Evolutionary conservation across 2,888 invertebrate genomes (phyloP), one percentile per base, ranked within the genome.

Genomic region (Helobdella robusta): DNA sequence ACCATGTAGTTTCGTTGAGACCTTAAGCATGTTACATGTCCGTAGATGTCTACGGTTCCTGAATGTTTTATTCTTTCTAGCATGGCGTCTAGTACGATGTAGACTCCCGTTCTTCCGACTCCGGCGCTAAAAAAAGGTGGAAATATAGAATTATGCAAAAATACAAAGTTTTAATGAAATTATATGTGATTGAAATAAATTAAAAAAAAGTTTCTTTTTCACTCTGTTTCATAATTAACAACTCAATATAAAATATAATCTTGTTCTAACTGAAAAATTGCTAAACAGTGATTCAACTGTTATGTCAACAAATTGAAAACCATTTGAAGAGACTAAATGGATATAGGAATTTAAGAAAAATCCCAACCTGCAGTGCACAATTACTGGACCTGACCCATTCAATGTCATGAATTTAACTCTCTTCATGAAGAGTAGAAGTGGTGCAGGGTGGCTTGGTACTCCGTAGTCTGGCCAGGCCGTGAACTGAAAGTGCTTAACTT

Each of bases 381-480:
- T 86, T 73, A 95, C 85, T 0, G 97, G 95, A 0, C 95, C 95
- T 48, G 91, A 87, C 71, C 95, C 94, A 4, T 87, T 84, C 0
- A 92, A 90, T 67, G 88, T 78, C 68, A 75, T 74, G 56, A 76
- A 72, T 72, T 89, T 87, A 18, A 97, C 94, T 67, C 98, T 86
- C 64, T 91, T 86, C 75, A 99, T 83, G 82, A 99, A 99, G 82
- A 95, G 92, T 71, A 98, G 83, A 82, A 98, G 93, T 0, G 97
- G 97, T 0, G 97, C 95, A 0, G 98, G 94, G 81, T 97, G 94
- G 79, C 97, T 95, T 1, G 98, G 97, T 2, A 98, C 97, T 1
- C 84, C 97, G 76, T 98, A 97, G 81, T 99, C 98, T 0, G 98
- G 97, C 98, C 98, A 98, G 3, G 95, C 97, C 0, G 97, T 98